Percentiles rank a stretch among this genome's conserved stretches.
Conservation (phyloP, 2,888 invertebrate genomes). For the Eupithecia subumbrata region DNA sequence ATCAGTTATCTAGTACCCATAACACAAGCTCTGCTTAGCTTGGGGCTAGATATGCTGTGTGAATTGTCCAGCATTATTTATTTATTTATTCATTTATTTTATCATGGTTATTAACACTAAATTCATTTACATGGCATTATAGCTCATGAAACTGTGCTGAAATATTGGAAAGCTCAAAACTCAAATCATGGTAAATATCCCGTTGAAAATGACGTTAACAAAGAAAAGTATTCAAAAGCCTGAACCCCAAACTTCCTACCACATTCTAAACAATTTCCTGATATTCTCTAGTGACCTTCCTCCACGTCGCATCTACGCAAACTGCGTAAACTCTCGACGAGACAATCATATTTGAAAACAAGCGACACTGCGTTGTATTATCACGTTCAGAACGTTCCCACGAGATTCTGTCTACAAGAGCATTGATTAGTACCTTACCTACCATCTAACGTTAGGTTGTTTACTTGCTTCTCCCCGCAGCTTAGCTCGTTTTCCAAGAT, state of each 20-base stretch:
- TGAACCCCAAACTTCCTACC: conserved; percentile 2
- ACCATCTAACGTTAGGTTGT: background rate
- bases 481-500: background rate
- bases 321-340: conserved; percentile 48
- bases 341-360: conserved; percentile 72
- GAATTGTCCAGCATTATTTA: too few relatives aligned
- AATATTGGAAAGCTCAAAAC: too few relatives aligned
- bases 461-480: background rate
- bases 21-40: too few relatives aligned
- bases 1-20: too few relatives aligned
- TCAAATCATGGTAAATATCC: too few relatives aligned
- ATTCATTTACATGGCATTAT: too few relatives aligned
- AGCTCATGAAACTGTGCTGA: too few relatives aligned
- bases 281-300: conserved; percentile 17
- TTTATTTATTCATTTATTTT: too few relatives aligned
- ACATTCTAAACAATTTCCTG: conserved; percentile 3
- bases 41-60: too few relatives aligned
- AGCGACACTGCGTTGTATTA: conserved; percentile 65
- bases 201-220: background rate
- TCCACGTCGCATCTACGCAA: background rate
- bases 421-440: background rate
- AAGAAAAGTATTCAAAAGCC: background rate
- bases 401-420: background rate
- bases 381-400: conserved; percentile 66
- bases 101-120: too few relatives aligned